phyloP scores from a whole-genome alignment of 2,113 vertebrate genomes.

The Hippocampus abdominalis region DNA sequence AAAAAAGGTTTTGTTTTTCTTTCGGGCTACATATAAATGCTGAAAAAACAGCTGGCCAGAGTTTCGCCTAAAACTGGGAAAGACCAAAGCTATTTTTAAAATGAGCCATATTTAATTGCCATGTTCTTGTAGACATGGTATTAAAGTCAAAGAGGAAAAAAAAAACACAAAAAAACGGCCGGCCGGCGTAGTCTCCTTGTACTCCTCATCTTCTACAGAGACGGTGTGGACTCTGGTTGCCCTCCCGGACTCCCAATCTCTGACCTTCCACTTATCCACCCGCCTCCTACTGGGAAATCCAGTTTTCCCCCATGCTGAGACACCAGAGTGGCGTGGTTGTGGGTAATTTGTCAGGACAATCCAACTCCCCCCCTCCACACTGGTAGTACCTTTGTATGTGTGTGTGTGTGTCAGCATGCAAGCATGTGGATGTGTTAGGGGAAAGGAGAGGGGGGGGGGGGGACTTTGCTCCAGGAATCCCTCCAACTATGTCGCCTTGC shows the following conservation, averaged over 20 bases:
- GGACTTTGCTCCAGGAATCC: slow-evolving; percentile 52
- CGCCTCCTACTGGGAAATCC: slow-evolving; percentile 39
- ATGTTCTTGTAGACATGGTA: slow-evolving; percentile 7
- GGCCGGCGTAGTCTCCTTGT: background rate
- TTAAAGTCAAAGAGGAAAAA: background rate
- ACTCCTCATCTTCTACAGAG: slow-evolving; percentile 19
- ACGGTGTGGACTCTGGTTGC: slow-evolving; percentile 37
- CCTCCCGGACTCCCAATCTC: slow-evolving; percentile 37
- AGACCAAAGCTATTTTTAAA: slow-evolving; percentile 5
- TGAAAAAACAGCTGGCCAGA: slow-evolving; percentile 7
- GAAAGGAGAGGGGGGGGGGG: background rate
- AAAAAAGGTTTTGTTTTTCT: background rate
- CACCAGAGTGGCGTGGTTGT: slow-evolving; percentile 51
- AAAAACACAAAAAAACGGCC: background rate
- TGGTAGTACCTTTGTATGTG: slow-evolving; percentile 32
- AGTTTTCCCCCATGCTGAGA: slow-evolving; percentile 53
- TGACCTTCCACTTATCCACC: slow-evolving; percentile 58
- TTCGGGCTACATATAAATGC: slow-evolving; percentile 1
- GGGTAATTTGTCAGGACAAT: slow-evolving; percentile 68
- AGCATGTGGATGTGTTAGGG: slow-evolving; percentile 45
- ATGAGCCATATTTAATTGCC: slow-evolving; percentile 4
- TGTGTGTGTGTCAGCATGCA: slow-evolving; percentile 48
- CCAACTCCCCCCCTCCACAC: slow-evolving; percentile 41
- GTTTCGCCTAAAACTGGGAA: background rate
- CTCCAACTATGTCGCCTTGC: slow-evolving; percentile 45